A percentile compares a stretch with the other conserved stretches of the same genome.
These are phyloP conservation scores for Champsocephalus esox DNA, from an alignment of 2,797 vertebrate species.

Conservation along the genomic window DNA sequence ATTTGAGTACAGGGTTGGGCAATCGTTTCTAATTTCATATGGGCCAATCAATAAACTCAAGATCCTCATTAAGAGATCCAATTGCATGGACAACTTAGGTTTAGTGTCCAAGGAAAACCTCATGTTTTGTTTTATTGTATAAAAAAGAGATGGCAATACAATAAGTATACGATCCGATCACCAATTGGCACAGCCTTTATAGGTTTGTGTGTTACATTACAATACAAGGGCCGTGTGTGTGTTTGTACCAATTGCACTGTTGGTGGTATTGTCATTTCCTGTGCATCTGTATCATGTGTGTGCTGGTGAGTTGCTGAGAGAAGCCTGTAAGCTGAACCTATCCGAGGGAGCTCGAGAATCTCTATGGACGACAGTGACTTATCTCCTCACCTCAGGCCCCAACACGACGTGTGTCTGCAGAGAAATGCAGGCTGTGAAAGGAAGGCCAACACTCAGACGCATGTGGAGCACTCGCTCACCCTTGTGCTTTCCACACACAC, in stretches of 20 bases:
- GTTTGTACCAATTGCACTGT: neutral
- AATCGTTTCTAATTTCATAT: too few relatives aligned
- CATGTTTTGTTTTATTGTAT: too few relatives aligned
- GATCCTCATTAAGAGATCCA: too few relatives aligned
- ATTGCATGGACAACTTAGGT: too few relatives aligned
- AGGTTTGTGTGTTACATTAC: too few relatives aligned
- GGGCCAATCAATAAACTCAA: too few relatives aligned
- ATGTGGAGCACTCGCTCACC: slow-evolving; percentile 10
- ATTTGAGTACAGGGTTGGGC: too few relatives aligned
- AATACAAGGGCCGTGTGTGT: too few relatives aligned
- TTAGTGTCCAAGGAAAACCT: too few relatives aligned
- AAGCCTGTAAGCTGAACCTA: neutral
- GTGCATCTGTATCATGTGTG: slow-evolving; percentile 1
- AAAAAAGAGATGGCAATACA: too few relatives aligned
- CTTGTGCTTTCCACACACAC: neutral
- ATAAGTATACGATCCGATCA: too few relatives aligned
- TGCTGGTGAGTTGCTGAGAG: slow-evolving; percentile 6
- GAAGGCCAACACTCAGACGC: slow-evolving; percentile 19
- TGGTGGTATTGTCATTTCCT: slow-evolving; percentile 7
- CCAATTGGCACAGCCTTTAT: too few relatives aligned
- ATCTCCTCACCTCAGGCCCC: slow-evolving; percentile 47
- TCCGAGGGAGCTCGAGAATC: slow-evolving; percentile 29
- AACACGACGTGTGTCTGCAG: slow-evolving; percentile 33
- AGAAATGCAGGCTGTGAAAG: slow-evolving; percentile 48
- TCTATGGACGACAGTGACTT: slow-evolving; percentile 34